Base-by-base conservation (phyloP, 2,888 invertebrate species). In the Chelonus formosanus region DNA sequence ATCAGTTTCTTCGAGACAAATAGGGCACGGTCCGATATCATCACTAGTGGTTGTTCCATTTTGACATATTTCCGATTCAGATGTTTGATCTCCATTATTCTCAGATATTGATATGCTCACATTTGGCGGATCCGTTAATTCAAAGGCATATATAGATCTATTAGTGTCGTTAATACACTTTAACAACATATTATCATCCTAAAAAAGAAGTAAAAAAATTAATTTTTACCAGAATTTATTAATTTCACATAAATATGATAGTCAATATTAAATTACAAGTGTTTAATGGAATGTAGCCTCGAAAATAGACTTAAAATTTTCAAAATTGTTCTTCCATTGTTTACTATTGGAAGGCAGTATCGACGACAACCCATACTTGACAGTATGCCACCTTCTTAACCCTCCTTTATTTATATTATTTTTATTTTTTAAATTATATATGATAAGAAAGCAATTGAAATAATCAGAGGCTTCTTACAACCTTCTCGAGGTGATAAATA, bases 1-100 rank as follows among this genome's bases (percentile, higher is more conserved):
- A 32, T 87, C 85, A 75, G 87, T 83, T 67, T 89, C 89, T 71
- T 90, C 89, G 54, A 90, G 81, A 72, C 90, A 90, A 70, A 90
- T 89, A 52, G 86, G 86, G 79, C 90, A 90, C 3, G 75, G 74
- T 8, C 77, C 78, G 20, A 78, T 76, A 67, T 82, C 82, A 43
- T 82, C 83, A 35, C 78, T 75, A n/a, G 75, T 72, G 48, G 70
- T 68, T 2, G 75, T 73, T 35, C 76, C 75, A 56, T 73, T 76
- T 45, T 76, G 78, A 67, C 76, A 77, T 31, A 71, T 66, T 40
- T 81, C 79, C 10, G 72, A 63, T 5, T 76, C 75, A 43, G 73
- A 50, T 8, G 77, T 67, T 31, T 75, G 73, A 68, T 82, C 80
- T 3, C 73, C 76, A 32, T 74, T 75, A 20, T 76, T 75, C 44